A percentile compares a stretch with the other conserved stretches of the same genome.
Conservation (phyloP, 2,797 vertebrate species). For the Eidolon dupreanum region DNA sequence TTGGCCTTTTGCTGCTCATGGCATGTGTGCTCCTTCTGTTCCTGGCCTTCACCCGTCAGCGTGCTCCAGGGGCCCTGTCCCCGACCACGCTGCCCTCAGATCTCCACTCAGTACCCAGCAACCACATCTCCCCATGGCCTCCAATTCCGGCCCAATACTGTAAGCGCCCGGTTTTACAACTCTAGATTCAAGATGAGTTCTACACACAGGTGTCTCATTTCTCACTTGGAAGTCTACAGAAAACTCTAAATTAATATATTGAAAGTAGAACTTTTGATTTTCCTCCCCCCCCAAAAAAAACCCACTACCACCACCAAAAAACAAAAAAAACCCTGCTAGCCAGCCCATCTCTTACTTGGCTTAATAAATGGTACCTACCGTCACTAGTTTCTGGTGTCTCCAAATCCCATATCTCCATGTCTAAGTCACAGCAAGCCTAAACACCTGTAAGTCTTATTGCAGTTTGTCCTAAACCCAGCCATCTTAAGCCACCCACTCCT, state of each 20-base stretch:
- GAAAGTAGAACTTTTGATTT: neutral
- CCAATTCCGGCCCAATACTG: accelerated
- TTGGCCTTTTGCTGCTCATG: no score
- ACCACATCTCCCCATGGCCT: neutral
- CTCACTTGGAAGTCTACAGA: neutral
- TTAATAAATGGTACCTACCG: neutral
- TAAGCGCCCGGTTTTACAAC: no score
- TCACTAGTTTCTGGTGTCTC: neutral
- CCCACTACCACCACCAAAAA: neutral
- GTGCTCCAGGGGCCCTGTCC: accelerated
- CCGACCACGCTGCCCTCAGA: neutral
- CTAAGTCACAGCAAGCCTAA: neutral
- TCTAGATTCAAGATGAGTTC: neutral
- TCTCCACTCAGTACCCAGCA: neutral
- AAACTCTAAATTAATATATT: neutral
- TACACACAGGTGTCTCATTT: no score
- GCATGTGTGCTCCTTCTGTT: neutral
- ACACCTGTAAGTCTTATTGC: neutral
- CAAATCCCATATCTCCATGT: neutral
- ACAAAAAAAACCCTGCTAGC: neutral
- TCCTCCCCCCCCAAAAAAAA: neutral
- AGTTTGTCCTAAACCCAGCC: neutral
- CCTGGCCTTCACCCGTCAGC: neutral
- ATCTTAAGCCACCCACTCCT: neutral
- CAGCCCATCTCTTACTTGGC: neutral